A percentile compares a stretch with the other conserved stretches of the same genome.
Evolutionary conservation across 2,797 vertebrate genomes (phyloP).

Genomic region (Peromyscus aztecus): DNA sequence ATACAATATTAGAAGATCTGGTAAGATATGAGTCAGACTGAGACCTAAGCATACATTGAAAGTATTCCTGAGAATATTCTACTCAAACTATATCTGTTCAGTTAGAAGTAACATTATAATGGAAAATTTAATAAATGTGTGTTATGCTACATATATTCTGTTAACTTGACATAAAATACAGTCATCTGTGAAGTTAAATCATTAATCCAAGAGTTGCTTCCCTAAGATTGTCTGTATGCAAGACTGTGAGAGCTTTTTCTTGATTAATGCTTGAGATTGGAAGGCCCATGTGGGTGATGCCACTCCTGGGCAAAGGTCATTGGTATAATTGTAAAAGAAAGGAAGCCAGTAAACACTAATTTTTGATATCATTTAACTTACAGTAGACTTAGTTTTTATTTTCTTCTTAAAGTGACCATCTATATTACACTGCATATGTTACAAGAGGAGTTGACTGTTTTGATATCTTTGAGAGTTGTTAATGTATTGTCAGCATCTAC

Average conservation of each 20-base stretch:
- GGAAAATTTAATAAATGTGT: neutral
- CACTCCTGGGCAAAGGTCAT: neutral
- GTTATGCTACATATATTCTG: neutral
- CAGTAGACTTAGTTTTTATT: neutral
- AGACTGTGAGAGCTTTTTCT: neutral
- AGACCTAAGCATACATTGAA: neutral
- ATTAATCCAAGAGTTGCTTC: neutral
- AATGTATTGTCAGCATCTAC: neutral
- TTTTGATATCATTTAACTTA: neutral
- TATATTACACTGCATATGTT: no score
- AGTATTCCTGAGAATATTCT: neutral
- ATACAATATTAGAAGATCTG: neutral
- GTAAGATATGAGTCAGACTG: neutral
- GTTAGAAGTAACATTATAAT: neutral
- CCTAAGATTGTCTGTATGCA: no score
- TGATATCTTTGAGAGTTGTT: neutral
- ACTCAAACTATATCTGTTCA: neutral
- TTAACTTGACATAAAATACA: neutral
- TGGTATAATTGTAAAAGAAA: neutral
- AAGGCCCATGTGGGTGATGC: no score
- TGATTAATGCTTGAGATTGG: neutral
- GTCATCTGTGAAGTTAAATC: neutral
- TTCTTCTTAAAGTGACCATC: neutral
- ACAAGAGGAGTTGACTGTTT: neutral
- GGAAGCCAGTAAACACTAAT: neutral